Percentiles rank a stretch among this genome's conserved stretches.
Evolutionary conservation across 2,797 vertebrate species (phyloP).

Genomic region (Chiroxiphia lanceolata): DNA sequence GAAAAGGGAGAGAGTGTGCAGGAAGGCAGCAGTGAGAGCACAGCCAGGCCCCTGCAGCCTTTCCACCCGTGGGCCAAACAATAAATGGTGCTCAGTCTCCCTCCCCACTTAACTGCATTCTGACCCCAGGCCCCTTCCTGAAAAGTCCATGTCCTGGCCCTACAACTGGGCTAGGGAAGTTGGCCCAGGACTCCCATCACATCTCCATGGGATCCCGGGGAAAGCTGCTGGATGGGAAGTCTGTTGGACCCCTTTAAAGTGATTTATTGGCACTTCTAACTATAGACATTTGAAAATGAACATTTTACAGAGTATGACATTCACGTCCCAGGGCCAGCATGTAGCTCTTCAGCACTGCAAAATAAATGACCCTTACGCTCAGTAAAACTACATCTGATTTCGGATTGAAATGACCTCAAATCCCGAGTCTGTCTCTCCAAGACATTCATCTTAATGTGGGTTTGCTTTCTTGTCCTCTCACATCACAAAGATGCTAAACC

Average conservation of each 20-base stretch:
- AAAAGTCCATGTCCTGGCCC: background rate
- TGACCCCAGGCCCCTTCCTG: background rate
- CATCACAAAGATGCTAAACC: background rate
- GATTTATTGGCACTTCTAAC: background rate
- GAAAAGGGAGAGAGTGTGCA: background rate
- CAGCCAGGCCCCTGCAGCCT: background rate
- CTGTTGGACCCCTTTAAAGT: background rate
- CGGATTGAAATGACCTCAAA: background rate
- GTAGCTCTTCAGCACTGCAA: background rate
- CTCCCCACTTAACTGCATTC: accelerated
- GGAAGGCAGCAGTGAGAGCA: background rate
- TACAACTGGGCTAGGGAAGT: background rate
- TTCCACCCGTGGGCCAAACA: background rate
- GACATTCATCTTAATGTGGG: background rate
- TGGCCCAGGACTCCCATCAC: background rate
- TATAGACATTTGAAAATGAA: background rate
- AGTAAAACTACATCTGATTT: background rate
- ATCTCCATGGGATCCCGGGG: accelerated
- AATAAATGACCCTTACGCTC: background rate
- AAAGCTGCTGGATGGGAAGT: background rate
- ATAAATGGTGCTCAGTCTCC: background rate
- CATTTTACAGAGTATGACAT: background rate
- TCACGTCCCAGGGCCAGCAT: background rate
- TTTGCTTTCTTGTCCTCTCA: background rate
- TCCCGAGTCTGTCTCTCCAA: background rate